These are phyloP conservation scores for Babyrousa celebensis DNA, from an alignment of 2,797 vertebrate genomes.

Conservation along the genomic window DNA sequence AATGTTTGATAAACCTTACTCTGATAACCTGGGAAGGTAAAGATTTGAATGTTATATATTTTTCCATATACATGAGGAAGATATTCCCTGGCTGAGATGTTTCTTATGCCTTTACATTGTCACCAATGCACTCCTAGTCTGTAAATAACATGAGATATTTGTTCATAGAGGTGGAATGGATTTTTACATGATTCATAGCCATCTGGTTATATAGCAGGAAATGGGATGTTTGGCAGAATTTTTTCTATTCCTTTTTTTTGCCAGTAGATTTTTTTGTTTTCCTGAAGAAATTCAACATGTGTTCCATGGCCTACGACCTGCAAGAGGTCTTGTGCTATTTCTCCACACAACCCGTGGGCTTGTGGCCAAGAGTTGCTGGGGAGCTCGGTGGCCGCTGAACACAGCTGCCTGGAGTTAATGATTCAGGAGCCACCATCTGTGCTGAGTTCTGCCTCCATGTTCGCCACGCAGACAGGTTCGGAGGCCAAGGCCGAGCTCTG, in stretches of 20 bases:
- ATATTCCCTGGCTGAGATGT: background rate
- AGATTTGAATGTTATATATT: background rate
- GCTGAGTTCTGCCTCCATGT: background rate
- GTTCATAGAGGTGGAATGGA: conserved; percentile 53
- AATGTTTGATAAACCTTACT: background rate
- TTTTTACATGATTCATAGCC: conserved; percentile 83
- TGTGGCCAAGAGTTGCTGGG: background rate
- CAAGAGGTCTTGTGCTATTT: conserved; percentile 20
- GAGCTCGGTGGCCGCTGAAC: accelerated
- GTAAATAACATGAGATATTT: conserved; percentile 77
- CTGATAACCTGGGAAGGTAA: background rate
- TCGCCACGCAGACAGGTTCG: background rate
- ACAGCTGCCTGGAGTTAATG: conserved; percentile 53
- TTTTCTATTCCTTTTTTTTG: conserved; percentile 49
- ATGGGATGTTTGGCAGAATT: conserved; percentile 82
- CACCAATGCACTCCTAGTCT: background rate
- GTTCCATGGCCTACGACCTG: conserved; percentile 75
- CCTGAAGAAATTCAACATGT: conserved; percentile 76
- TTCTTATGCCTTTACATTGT: background rate
- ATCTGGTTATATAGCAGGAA: conserved; percentile 82
- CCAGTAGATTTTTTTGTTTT: background rate
- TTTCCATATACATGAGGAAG: conserved; percentile 6
- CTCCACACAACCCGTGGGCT: background rate
- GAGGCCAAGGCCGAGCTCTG: background rate
- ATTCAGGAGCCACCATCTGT: conserved; percentile 19